These are phyloP conservation scores for Pachydiplax longipennis DNA, from an alignment of 2,888 invertebrate species.

Conservation along the genomic window DNA sequence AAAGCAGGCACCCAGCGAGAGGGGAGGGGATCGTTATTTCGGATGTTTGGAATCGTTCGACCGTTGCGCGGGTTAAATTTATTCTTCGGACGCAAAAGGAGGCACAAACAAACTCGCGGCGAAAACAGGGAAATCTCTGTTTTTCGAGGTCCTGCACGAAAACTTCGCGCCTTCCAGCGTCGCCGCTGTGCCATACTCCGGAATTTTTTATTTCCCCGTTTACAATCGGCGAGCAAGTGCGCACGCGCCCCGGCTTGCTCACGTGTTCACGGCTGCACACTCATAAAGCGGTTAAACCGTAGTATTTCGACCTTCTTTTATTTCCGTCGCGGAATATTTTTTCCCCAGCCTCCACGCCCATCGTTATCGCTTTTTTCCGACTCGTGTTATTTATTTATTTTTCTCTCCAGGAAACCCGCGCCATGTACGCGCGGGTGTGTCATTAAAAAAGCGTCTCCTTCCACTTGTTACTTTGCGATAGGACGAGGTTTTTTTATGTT, in stretches of 20 bases:
- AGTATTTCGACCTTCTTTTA: background rate
- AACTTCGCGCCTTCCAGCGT: background rate
- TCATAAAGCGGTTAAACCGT: background rate
- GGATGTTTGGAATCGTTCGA: background rate
- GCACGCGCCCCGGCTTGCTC: background rate
- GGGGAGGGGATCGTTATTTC: background rate
- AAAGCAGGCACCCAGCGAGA: no score
- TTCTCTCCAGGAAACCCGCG: background rate
- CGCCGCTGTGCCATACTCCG: background rate
- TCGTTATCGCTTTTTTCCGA: background rate
- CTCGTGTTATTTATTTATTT: background rate
- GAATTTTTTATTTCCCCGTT: background rate
- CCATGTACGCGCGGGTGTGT: background rate
- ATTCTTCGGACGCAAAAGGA: background rate
- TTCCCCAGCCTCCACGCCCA: background rate
- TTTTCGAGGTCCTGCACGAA: background rate
- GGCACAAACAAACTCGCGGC: background rate
- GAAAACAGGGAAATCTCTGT: background rate
- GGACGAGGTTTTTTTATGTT: background rate
- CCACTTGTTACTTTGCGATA: background rate
- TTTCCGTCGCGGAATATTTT: background rate
- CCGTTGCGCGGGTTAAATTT: background rate
- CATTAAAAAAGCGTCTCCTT: background rate
- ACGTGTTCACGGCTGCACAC: background rate
- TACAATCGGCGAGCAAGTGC: background rate